Base-by-base conservation (phyloP, 2,113 vertebrate genomes). In the Agapornis roseicollis region DNA sequence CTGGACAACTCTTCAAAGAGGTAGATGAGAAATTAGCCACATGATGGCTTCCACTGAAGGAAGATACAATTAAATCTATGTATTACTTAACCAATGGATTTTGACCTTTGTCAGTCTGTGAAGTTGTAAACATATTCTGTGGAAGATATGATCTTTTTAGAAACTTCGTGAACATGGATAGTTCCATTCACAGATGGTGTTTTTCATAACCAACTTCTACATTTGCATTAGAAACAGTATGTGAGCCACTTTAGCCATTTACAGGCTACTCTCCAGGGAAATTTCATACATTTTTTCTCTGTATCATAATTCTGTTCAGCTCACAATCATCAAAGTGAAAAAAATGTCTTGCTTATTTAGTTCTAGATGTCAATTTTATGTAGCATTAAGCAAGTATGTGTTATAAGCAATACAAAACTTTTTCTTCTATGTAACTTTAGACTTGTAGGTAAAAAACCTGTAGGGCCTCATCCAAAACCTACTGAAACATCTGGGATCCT, bases 51-150 rank as follows among this genome's bases (percentile, higher is more conserved):
- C 23, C 41, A 61, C 7, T 94, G 44, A 82, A 69, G 52, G 13
- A 85, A 76, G 12, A 73, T 81, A 95, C 77, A 95, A 76, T 93
- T 76, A 81, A 52, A 71, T 63, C 88, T 74, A 71, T 90, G 44
- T 94, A 44, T 78, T 86, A 73, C 46, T 93, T 71, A 47, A 71
- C 13, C 35, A 81, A 39, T 58, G 42, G 0, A 13, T 81, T 88
- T 77, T 90, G 91, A 89, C 46, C 68, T 83, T 74, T 86, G 12
- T 80, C 70, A 23, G n/a, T 66, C 82, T 78, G 25, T 78, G 69
- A 83, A 78, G 27, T 12, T 74, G 83, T 55, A 92, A 95, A 86
- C 33, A 87, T 44, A 61, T 91, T 71, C 64, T 60, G 46, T 55
- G 55, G 69, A 81, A 90, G 18, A 81, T 55, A 42, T 0, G 2